phyloP scores from a whole-genome alignment of 2,797 vertebrate genomes.

The Fratercula arctica region DNA sequence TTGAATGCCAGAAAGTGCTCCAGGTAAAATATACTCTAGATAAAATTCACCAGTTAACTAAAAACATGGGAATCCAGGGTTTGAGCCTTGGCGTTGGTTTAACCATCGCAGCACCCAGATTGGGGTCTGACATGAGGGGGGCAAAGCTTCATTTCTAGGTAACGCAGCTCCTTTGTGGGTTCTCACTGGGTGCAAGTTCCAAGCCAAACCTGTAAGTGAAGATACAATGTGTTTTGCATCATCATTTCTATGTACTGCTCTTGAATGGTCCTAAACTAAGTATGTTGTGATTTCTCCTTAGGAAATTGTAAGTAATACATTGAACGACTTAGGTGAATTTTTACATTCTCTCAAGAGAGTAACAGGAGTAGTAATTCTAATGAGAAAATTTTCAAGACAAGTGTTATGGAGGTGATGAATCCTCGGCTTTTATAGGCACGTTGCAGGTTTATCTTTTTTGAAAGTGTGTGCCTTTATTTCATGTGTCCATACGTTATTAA shows the following conservation, averaged over 20 bases:
- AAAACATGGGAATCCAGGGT: neutral
- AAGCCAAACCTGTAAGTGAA: neutral
- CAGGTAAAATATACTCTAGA: neutral
- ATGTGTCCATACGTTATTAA: neutral
- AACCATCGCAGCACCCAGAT: neutral
- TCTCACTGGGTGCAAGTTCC: neutral
- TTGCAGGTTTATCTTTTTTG: neutral
- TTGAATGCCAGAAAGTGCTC: neutral
- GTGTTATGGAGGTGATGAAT: neutral
- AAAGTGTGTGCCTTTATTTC: neutral
- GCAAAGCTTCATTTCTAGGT: neutral
- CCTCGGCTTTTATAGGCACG: neutral
- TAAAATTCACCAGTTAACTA: neutral
- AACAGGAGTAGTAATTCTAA: neutral
- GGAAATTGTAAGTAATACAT: neutral
- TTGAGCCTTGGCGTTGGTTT: neutral
- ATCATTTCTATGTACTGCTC: neutral
- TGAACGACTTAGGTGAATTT: neutral
- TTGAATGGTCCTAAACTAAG: neutral
- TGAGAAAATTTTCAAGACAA: neutral
- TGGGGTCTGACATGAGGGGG: neutral
- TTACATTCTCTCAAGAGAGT: neutral
- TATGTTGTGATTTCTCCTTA: neutral
- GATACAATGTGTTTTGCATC: neutral
- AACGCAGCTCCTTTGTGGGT: rapidly evolving